phyloP scores from a whole-genome alignment of 2,797 vertebrate genomes.

The Alectoris magna region DNA sequence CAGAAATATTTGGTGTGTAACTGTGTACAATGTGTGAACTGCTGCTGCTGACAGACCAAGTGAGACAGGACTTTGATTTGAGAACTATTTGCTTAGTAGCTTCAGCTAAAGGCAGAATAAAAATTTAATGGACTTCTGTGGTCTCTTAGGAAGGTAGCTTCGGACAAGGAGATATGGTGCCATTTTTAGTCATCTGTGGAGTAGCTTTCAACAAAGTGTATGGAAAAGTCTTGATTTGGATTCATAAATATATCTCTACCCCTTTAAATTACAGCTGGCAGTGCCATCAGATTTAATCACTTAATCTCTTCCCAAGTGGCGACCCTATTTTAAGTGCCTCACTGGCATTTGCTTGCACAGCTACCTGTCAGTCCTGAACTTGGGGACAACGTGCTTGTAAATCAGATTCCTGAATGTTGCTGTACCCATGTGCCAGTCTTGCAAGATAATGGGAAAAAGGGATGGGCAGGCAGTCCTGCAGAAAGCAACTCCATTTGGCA shows the following conservation, averaged over 20 bases:
- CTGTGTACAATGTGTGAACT: not conserved
- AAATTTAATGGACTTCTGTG: not conserved
- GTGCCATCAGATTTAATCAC: conserved; percentile 28
- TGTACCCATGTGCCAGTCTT: not conserved
- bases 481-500: fast-evolving
- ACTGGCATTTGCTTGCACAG: conserved; percentile 60
- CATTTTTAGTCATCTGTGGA: not conserved
- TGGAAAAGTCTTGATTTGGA: not conserved
- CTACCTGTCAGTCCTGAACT: conserved; percentile 22
- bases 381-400: conserved; percentile 30
- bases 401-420: not conserved
- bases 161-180: not conserved
- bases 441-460: not conserved
- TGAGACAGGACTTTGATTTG: not conserved
- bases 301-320: conserved; percentile 66
- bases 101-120: conserved; percentile 14
- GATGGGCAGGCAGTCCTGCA: not conserved
- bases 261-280: conserved; percentile 49
- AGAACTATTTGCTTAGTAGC: not conserved
- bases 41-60: not conserved
- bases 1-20: fast-evolving
- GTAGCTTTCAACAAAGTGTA: not conserved
- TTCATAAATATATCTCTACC: not conserved
- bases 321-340: conserved; percentile 61
- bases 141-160: not conserved